These are phyloP conservation scores for Notamacropus eugenii DNA, from an alignment of 2,797 vertebrate genomes.

Conservation along the genomic window DNA sequence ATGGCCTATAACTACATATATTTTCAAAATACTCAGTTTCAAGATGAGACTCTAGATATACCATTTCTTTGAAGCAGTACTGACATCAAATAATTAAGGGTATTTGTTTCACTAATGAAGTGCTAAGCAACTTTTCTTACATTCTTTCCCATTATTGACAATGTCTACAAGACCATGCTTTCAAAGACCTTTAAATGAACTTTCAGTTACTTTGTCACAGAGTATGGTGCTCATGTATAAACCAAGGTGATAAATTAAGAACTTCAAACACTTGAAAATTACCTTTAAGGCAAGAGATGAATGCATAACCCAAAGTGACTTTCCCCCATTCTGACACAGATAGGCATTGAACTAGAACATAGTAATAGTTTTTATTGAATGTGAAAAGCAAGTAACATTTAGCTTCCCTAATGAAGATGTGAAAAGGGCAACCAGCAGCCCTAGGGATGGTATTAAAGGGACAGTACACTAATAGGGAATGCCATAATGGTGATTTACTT, in stretches of 20 bases:
- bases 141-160: neutral
- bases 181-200: constrained; percentile 52
- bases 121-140: neutral
- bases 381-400: constrained; percentile 75
- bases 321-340: constrained; percentile 59
- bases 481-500: constrained; percentile 46
- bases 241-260: constrained; percentile 21
- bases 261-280: constrained; percentile 2
- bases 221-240: neutral
- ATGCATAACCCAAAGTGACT: constrained; percentile 56
- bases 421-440: constrained; percentile 72
- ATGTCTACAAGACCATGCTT: neutral
- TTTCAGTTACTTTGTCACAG: constrained; percentile 33
- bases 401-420: constrained; percentile 53
- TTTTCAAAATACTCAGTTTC: neutral
- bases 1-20: neutral
- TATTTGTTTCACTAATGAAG: neutral
- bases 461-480: neutral
- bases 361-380: constrained; percentile 75
- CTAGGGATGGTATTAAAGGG: constrained; percentile 40
- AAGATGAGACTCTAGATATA: neutral
- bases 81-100: neutral
- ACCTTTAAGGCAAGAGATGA: constrained; percentile 51
- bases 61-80: neutral
- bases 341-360: constrained; percentile 73